Base-by-base conservation (phyloP, 2,113 vertebrate genomes). In the Hippocampus comes region DNA sequence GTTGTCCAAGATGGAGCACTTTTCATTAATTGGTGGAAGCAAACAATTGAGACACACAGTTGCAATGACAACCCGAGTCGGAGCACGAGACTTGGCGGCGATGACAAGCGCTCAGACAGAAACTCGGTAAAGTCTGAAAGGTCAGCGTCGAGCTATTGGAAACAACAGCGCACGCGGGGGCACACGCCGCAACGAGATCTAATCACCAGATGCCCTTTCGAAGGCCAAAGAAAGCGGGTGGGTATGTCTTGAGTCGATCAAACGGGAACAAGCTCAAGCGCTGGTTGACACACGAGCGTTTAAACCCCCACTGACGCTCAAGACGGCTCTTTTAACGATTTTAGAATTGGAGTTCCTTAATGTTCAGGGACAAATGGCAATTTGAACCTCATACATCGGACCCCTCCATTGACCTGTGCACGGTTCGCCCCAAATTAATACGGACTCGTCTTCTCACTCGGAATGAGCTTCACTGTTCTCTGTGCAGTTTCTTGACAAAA, bases 201-300 rank as follows among this genome's bases (percentile, higher is more conserved):
- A 60, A 80, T 78, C 76, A 78, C 55, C 68, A 78, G 71, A 86
- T 80, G 84, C 65, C 80, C 84, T 87, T 87, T 87, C 20, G 74
- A 42, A 34, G 72, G 67, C 72, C 51, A 72, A 80, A 72, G 68
- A 70, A 78, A 77, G 48, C 72, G 49, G 43, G 49, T 4, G 63
- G 71, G 70, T 63, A 38, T 68, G 70, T 77, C 42, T 64, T 27
- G 9, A 11, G 41, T 43, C 75, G 20, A 63, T 73, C 49, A 9
- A 60, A 81, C 63, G 3, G 23, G 67, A 42, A 66, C 49, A 60
- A 72, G 74, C 77, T 76, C 77, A 79, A 75, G 41, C 66, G 60
- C 53, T 41, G 63, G 68, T 70, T 75, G 70, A 73, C 56, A 67
- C 27, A 1, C 8, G 55, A 63, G 20, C 66, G 70, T 78, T 79